Evolutionary conservation across 2,797 vertebrate species (phyloP), one percentile per base, ranked within the genome.

Genomic region (Poeciliopsis infans): DNA sequence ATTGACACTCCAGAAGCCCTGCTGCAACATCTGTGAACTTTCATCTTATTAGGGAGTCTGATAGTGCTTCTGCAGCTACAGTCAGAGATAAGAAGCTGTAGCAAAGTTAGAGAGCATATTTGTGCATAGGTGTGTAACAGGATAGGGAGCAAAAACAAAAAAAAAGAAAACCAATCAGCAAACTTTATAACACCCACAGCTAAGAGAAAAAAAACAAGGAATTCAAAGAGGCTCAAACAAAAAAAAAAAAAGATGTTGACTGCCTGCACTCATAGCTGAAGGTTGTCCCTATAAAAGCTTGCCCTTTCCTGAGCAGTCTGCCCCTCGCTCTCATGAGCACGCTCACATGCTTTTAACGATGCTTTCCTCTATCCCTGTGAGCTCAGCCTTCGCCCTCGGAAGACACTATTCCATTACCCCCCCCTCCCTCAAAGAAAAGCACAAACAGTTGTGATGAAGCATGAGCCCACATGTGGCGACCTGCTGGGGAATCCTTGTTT

Each of bases 31-130:
- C 81, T 83, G 82, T 80, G 85, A 91, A 88, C 87, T 86, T 83
- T 80, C 89, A 93, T 87, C 87, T 93, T 95, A 93, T 93, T 93
- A 94, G 78, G 64, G 84, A 84, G 91, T 90, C 91, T 85, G 95
- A 92, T 94, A 93, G 92, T 49, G 55, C 73, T 80, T 82, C 78
- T 93, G 90, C 88, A 91, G 88, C 87, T 87, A 88, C 77, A 92
- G 89, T 91, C 91, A 87, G 25, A 49, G 81, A 87, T 78, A 46
- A 83, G 85, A 83, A 47, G 76, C 71, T 64, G 76, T 49, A 80
- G 41, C 77, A 46, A 28, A 85, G 86, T 77, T 61, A 49, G 1
- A 76, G 31, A 36, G 73, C 59, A 59, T 16, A 11, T 64, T 7
- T 47, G 59, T 70, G 47, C 69, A 25, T 79, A 36, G 33, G 25